Evolutionary conservation across 2,888 invertebrate genomes (phyloP).

Genomic region (Pollenia amentaria): DNA sequence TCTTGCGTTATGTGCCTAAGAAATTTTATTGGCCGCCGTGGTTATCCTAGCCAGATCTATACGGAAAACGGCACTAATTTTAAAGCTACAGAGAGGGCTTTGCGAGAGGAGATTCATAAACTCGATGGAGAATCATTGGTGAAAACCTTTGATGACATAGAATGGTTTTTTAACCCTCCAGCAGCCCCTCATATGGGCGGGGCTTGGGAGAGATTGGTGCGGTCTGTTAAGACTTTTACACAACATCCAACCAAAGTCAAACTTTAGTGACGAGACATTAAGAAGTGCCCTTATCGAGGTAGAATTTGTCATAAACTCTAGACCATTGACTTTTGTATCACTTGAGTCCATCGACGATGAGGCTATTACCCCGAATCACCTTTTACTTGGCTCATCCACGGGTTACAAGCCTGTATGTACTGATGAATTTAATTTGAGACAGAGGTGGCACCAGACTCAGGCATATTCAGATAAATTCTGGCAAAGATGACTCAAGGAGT

Average conservation of each 20-base stretch:
- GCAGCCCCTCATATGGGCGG: constrained; percentile 71
- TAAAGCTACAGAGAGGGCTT: constrained; percentile 33
- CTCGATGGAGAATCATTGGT: neutral
- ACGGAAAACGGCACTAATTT: constrained; percentile 69
- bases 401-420: constrained; percentile 66
- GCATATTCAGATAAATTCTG: constrained; percentile 65
- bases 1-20: constrained; percentile 68
- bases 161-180: constrained; percentile 60
- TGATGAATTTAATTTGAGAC: constrained; percentile 51
- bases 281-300: constrained; percentile 63
- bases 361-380: constrained; percentile 71
- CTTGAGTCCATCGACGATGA: constrained; percentile 64
- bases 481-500: constrained; percentile 64
- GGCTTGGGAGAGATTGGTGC: too few relatives aligned
- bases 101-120: constrained; percentile 12
- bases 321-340: constrained; percentile 70
- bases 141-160: constrained; percentile 31
- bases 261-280: constrained; percentile 69
- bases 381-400: constrained; percentile 65
- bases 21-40: constrained; percentile 68
- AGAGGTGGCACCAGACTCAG: constrained; percentile 67
- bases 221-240: constrained; percentile 62
- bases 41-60: constrained; percentile 66
- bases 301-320: constrained; percentile 69
- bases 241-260: constrained; percentile 9